Percentiles rank a stretch among this genome's conserved stretches.
Conservation (phyloP, 2,797 vertebrate genomes). For the Psittacula derbiana region DNA sequence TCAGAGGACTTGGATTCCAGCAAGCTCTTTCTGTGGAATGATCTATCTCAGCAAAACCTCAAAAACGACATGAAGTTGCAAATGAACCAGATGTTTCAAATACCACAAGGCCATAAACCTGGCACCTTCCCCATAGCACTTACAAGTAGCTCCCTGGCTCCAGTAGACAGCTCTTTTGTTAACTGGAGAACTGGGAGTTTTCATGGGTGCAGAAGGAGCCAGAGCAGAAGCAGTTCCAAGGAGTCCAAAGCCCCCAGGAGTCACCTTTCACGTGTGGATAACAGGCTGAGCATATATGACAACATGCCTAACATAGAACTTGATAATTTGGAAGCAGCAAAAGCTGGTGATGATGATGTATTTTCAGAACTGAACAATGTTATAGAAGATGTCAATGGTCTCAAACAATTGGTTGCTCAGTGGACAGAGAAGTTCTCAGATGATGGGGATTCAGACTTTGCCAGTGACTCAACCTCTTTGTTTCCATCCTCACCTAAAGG, state of each 20-base stretch:
- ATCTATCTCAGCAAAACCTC: constrained; percentile 73
- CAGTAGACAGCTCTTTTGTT: constrained; percentile 74
- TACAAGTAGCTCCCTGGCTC: constrained; percentile 67
- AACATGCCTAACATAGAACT: constrained; percentile 77
- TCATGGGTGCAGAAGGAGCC: constrained; percentile 77
- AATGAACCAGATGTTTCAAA: constrained; percentile 76
- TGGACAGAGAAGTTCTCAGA: constrained; percentile 85
- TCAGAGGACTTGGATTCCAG: constrained; percentile 54
- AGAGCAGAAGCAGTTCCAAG: constrained; percentile 31
- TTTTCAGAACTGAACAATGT: constrained; percentile 85
- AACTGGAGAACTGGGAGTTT: constrained; percentile 89
- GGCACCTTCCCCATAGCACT: constrained; percentile 87
- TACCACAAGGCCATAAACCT: constrained; percentile 86
- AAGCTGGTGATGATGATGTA: constrained; percentile 74
- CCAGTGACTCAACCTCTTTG: constrained; percentile 71
- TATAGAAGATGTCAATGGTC: constrained; percentile 82
- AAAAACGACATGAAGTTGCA: constrained; percentile 79
- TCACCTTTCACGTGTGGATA: constrained; percentile 16
- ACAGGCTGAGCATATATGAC: constrained; percentile 86
- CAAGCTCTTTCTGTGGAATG: constrained; percentile 45
- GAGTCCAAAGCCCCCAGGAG: constrained; percentile 19
- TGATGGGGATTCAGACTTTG: constrained; percentile 76
- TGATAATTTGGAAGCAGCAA: constrained; percentile 4
- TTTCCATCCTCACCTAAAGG: constrained; percentile 77
- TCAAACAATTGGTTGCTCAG: constrained; percentile 82